Conservation (phyloP, 2,113 vertebrate species). For the Myotis yumanensis region DNA sequence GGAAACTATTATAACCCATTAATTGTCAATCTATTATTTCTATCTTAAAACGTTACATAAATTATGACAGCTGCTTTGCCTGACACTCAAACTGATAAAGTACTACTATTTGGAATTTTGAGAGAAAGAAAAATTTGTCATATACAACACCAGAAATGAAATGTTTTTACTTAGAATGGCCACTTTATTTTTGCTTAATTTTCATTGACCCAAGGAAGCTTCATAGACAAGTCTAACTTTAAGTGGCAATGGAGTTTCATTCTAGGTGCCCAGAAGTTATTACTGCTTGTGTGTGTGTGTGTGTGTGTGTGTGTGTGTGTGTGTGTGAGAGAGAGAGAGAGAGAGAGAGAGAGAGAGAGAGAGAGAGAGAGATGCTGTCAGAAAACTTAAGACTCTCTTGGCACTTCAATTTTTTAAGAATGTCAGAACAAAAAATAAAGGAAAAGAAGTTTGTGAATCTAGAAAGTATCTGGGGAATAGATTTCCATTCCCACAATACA, state of each 20-base stretch:
- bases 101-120: background rate
- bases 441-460: background rate
- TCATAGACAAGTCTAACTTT: background rate
- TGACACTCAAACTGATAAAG: background rate
- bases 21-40: background rate
- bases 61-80: background rate
- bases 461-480: background rate
- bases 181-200: background rate
- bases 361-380: background rate
- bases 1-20: background rate
- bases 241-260: background rate
- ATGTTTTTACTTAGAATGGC: background rate
- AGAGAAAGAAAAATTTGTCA: background rate
- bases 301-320: background rate
- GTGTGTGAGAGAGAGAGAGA: background rate
- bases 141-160: background rate
- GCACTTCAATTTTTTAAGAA: background rate
- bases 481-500: background rate
- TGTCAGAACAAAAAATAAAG: conserved; percentile 16
- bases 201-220: background rate
- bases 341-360: background rate
- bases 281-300: background rate
- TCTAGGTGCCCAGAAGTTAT: background rate
- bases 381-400: background rate
- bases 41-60: background rate